These are phyloP conservation scores for Lordiphosa collinella DNA, from an alignment of 1,140 invertebrate species.

Conservation along the genomic window DNA sequence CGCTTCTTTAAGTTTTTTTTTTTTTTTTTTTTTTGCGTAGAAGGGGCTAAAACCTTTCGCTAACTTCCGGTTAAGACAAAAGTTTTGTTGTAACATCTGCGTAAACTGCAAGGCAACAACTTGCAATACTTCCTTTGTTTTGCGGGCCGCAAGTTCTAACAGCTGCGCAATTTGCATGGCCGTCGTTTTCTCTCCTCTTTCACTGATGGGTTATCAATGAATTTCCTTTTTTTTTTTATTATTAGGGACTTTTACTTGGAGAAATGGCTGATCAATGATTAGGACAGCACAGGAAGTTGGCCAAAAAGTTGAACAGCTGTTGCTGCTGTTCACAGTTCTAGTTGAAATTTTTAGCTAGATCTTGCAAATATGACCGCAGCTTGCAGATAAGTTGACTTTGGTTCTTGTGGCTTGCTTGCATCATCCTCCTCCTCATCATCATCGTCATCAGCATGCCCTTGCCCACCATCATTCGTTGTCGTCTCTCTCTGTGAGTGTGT, in stretches of 20 bases:
- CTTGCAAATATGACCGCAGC: background rate
- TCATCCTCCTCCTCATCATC: conserved; percentile 8
- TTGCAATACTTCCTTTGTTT: conserved; percentile 30
- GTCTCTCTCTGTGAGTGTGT: background rate
- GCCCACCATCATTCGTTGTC: conserved; percentile 37
- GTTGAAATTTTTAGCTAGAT: background rate
- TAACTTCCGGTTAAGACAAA: conserved; percentile 60
- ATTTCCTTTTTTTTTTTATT: conserved; percentile 60
- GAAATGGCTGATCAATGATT: conserved; percentile 35
- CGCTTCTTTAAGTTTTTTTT: conserved; percentile 12
- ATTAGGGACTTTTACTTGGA: conserved; percentile 68
- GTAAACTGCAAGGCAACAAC: conserved; percentile 28
- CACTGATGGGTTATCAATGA: conserved; percentile 62
- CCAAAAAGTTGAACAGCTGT: conserved; percentile 4
- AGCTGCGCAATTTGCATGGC: conserved; percentile 53
- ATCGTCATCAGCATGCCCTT: conserved; percentile 37
- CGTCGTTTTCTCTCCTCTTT: conserved; percentile 30
- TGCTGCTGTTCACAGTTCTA: background rate
- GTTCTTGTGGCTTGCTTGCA: conserved; percentile 4
- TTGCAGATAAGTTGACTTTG: conserved; percentile 9
- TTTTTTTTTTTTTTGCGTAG: too few species aligned
- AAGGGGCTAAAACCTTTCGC: conserved; percentile 60
- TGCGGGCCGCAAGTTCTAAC: conserved; percentile 41
- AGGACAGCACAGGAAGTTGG: conserved; percentile 30
- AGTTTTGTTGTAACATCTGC: conserved; percentile 66